These are phyloP conservation scores for Oncorhynchus nerka DNA, from an alignment of 2,113 vertebrate species.

Conservation along the genomic window DNA sequence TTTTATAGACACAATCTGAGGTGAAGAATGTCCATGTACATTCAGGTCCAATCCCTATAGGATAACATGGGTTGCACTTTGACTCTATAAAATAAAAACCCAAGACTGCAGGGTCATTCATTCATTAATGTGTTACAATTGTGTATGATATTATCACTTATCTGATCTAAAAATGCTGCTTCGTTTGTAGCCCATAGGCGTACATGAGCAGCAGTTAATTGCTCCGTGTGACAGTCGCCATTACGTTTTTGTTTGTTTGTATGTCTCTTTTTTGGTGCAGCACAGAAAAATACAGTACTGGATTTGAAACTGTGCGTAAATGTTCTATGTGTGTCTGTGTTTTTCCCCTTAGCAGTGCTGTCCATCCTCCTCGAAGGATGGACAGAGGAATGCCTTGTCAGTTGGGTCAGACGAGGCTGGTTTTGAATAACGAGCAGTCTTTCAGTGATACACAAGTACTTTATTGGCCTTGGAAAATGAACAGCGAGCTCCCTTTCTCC, in stretches of 20 bases:
- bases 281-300: slow-evolving; percentile 33
- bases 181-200: not conserved
- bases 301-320: slow-evolving; percentile 24
- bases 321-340: not conserved
- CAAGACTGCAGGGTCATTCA: not conserved
- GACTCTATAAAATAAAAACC: not conserved
- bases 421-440: not conserved
- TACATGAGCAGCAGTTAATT: not conserved
- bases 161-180: not conserved
- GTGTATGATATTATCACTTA: not conserved
- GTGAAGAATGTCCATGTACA: too few relatives aligned
- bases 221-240: not conserved
- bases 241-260: not conserved
- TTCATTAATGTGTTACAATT: not conserved
- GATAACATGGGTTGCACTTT: not conserved
- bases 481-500: not conserved
- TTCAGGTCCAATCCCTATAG: not conserved
- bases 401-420: slow-evolving; percentile 25
- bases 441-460: not conserved
- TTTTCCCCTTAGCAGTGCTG: not conserved
- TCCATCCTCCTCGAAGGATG: not conserved
- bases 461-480: not conserved
- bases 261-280: slow-evolving; percentile 24
- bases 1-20: not conserved
- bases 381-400: slow-evolving; percentile 33